Conservation (phyloP, 2,888 invertebrate genomes). For the Drosophila nr. medialis region DNA sequence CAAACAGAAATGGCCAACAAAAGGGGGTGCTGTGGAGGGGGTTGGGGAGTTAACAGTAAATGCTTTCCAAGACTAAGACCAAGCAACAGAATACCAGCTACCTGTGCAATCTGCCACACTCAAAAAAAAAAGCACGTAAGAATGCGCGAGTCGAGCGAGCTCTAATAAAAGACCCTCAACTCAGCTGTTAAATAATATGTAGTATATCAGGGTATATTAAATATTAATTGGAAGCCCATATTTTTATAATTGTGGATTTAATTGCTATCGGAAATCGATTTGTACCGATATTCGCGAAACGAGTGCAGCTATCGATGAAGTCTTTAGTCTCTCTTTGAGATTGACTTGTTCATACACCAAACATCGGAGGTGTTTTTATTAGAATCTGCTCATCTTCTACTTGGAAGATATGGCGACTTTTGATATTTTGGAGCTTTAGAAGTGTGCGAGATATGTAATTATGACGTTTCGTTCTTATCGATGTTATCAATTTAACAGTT, state of each 20-base stretch:
- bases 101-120: conserved; percentile 12
- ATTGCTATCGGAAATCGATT: background rate
- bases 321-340: background rate
- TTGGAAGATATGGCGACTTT: background rate
- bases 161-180: background rate
- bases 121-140: background rate
- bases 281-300: background rate
- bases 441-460: background rate
- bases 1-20: conserved; percentile 6
- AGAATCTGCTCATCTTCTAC: no score
- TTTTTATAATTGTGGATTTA: background rate
- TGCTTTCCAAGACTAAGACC: conserved; percentile 15
- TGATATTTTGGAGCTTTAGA: background rate
- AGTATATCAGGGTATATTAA: background rate
- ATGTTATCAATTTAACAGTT: background rate
- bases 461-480: background rate
- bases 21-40: background rate
- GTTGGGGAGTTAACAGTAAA: conserved; percentile 3
- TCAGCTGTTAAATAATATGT: background rate
- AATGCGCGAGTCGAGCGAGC: background rate
- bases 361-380: background rate
- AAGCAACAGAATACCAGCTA: conserved; percentile 11
- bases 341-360: background rate
- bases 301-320: no score
- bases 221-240: background rate